Evolutionary conservation across 1,140 invertebrate species (phyloP), one percentile per base, ranked within the genome.

Genomic region (Drosophila bocqueti): DNA sequence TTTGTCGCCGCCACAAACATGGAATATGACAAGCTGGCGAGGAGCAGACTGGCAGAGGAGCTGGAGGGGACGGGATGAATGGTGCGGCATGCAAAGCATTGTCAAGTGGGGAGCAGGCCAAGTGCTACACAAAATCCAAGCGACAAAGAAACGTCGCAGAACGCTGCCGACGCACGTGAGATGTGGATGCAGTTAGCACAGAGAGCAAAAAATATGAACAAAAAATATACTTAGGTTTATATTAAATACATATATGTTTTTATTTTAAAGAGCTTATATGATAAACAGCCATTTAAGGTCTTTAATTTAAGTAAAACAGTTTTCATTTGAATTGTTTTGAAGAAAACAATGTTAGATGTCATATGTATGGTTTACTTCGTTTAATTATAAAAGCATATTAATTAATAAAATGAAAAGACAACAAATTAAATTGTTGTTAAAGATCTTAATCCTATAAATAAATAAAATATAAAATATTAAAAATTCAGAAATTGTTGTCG

Each of bases 1-100:
- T 89, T 89, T 89, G 85, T 90, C 82, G 85, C 72, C 62, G 86
- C 75, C 82, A 90, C 85, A 90, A 90, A 90, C 85, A 90, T 90
- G 81, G 85, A 90, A 90, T 90, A 90, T 90, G 85, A 90, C 85
- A 90, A 83, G 74, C 79, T 36, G 57, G 52, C 60, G 58, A 67
- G 62, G 63, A 66, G 65, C 62, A 67, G 29, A 8, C 29, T 24
- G 64, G 40, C 16, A 43, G 50, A 29, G 46, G 21, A 31, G 45
- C 38, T 42, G 43, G 42, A 9, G 43, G 34, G 15, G 24, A 18
- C 15, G 59, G n/a, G 18, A 29, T 34, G 47, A 29, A 43, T 77
- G 54, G 38, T 43, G 36, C 55, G 61, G 67, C 85, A 89, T 89
- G 84, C 84, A 89, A 90, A 89, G 84, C 84, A 89, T 89, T 89